Evolutionary conservation across 1,140 invertebrate genomes (phyloP), one percentile per base, ranked within the genome.

Genomic region (Drosophila mojavensis): DNA sequence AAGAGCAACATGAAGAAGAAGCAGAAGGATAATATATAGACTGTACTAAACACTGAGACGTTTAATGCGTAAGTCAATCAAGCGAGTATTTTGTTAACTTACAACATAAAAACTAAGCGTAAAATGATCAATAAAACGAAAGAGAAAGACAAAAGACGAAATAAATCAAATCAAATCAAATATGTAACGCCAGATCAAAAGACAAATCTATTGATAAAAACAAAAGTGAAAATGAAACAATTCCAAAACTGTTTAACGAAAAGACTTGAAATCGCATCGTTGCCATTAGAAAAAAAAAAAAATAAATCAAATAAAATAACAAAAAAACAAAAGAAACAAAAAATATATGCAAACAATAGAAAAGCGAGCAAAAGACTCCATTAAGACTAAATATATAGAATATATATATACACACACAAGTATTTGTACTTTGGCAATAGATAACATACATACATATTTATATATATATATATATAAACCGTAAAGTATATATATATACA

Each of bases 201-300:
- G 26, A 69, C 51, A 51, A 58, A 43, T 47, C 26, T 62, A 61
- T 56, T 43, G 59, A 76, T 51, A 59, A 64, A 47, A 73, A 24
- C 24, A 50, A 43, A 56, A 64, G 26, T 39, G 54, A 75, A 70
- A 61, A 76, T 39, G 54, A 75, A 61, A 76, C 24, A 73, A 86
- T 86, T 88, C 79, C 84, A 83, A 88, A 88, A 88, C 15, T 74
- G 76, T 74, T 77, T 50, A 88, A 88, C 83, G 84, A 88, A 88
- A 88, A 88, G 83, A 88, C 83, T 88, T 86, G 83, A 36, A 65
- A 71, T 20, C 66, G 67, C 60, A 70, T 63, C 67, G 67, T 75
- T 75, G 73, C 73, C 73, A 75, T 75, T 63, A 69, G 67, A 50
- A 1, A 28, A 63, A 39, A 2, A 39, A 11, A 59, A 39, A 11